Evolutionary conservation across 2,113 vertebrate genomes (phyloP), one percentile per base, ranked within the genome.

Genomic region (Ascaphus truei): DNA sequence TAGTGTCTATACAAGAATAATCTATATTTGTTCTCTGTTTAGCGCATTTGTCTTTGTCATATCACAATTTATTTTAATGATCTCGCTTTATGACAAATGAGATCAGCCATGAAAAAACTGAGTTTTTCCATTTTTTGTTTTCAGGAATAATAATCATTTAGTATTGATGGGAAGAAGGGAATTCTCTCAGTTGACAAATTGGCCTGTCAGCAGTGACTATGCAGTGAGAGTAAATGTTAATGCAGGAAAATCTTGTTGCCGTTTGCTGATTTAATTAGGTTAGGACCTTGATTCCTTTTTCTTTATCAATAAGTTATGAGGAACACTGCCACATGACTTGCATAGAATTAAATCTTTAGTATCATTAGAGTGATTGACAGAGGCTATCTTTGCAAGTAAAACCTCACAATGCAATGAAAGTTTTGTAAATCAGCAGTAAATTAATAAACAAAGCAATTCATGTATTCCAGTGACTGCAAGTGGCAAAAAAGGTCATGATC

Each of bases 261-360:
- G 15, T 34, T 59, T 34, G 15, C 34, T 59, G 57, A 41, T n/a
- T 55, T 59, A 41, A 27, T 59, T 41, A 27, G 23, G 25, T 41
- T 41, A 41, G 34, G 36, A 41, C 36, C 36, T 59, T 41, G 57
- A 59, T 37, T 59, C 36, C 36, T 41, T 16, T 23, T 59, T 59
- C 22, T 27, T 13, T 59, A 41, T 59, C 22, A 59, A 59, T 41
- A 59, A 59, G 22, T 41, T 59, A 59, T 59, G 23, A 59, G 9
- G 15, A 13, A 13, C 5, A 7, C 26, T 27, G 3, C 22, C 4
- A 6, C 18, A 50, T 23, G 25, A 34, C 31, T 36, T 12, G 53
- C 18, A 34, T 34, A 6, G 22, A 59, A 59, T 41, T 23, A 37
- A 59, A 39, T 59, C 16, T 34, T 34, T 33, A 30, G 2, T 9